Base-by-base conservation (phyloP, 2,113 vertebrate species). In the Polypterus bichir region DNA sequence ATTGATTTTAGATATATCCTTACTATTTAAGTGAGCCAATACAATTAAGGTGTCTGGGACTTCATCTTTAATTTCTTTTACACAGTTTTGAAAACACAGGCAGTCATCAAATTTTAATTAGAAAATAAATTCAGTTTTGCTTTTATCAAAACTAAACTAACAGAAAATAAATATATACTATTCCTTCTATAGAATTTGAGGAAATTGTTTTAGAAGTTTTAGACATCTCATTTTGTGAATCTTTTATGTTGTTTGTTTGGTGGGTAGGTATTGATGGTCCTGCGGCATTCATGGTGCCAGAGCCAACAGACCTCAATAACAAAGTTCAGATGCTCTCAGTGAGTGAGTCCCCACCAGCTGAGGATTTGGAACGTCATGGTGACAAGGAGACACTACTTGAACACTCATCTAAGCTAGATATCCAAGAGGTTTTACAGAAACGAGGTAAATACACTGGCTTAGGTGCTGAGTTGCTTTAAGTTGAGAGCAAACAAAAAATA, bases 341-440 rank as follows among this genome's bases (percentile, higher is more conserved):
- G 56, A 81, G 78, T 70, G 83, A 87, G 67, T 71, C 79, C 4
- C 73, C 80, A 44, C 44, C 74, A 4, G 75, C 83, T 48, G 86
- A 84, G 7, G 80, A 69, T n/a, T 57, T 69, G 0, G 85, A 91
- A 69, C 71, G 76, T 49, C 83, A 82, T 5, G 70, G 73, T 27
- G 79, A 80, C 62, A 81, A 74, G 1, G 84, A 89, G 60, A 66
- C 70, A 9, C 61, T 80, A 52, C 65, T 74, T 11, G 82, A 85
- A n/a, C 62, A 81, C 45, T 44, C 57, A 59, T 49, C 72, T 70
- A 98, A 92, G 70, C 81, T 80, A 5, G 88, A 90, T 66, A 86
- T 98, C 11, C 92, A 92, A 5, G 87, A 96, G 68, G 78, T 94
- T 64, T 81, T 98, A 57, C 81, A 92, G 67, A 91, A 89, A 73